These are phyloP conservation scores for Stenoptilia bipunctidactyla DNA, from an alignment of 2,888 invertebrate genomes.

Conservation along the genomic window DNA sequence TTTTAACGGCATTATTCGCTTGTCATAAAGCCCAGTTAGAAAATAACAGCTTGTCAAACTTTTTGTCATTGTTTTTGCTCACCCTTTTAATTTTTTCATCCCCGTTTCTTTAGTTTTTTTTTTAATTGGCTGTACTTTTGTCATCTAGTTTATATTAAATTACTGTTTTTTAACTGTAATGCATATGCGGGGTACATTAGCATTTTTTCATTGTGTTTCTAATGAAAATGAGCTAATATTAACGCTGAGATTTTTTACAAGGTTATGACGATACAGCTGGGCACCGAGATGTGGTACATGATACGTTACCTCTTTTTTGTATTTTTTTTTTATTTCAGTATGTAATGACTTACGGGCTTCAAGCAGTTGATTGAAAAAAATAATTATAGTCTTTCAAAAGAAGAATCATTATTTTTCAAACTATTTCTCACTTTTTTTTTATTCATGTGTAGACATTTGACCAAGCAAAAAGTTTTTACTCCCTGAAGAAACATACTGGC, in stretches of 20 bases:
- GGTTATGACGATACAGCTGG: slow-evolving; percentile 1
- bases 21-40: slow-evolving; percentile 53
- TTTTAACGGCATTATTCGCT: slow-evolving; percentile 57
- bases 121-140: slow-evolving; percentile 56
- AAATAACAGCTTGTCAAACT: slow-evolving; percentile 41
- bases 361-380: no score
- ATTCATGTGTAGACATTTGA: no score
- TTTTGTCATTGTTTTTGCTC: slow-evolving; percentile 52
- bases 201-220: slow-evolving; percentile 40
- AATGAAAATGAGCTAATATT: slow-evolving; percentile 51
- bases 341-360: no score
- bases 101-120: slow-evolving; percentile 55
- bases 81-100: slow-evolving; percentile 49
- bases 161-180: slow-evolving; percentile 61
- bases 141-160: slow-evolving; percentile 69
- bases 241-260: slow-evolving; percentile 34
- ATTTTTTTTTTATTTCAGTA: no score
- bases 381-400: no score
- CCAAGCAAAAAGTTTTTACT: no score
- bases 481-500: no score
- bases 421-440: no score
- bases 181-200: slow-evolving; percentile 59
- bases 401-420: no score
- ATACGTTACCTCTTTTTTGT: slow-evolving; percentile 18
- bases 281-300: no score